Conservation (phyloP, 2,113 vertebrate species). For the Syngnathus scovelli region DNA sequence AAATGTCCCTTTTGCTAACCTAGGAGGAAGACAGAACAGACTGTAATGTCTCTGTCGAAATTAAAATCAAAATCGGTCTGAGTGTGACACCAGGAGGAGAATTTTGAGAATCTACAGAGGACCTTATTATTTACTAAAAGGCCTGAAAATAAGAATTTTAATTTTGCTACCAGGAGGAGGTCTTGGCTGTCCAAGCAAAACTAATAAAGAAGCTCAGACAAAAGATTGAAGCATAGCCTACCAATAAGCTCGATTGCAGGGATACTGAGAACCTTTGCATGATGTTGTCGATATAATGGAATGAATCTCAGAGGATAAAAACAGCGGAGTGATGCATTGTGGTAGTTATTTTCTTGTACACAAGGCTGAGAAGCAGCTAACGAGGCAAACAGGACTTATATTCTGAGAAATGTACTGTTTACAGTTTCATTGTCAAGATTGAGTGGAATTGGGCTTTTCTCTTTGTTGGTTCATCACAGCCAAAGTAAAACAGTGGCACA, state of each 20-base stretch:
- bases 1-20: no score
- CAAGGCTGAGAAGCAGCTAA: neutral
- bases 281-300: conserved; percentile 9
- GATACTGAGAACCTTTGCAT: conserved; percentile 8
- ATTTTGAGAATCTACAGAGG: conserved; percentile 33
- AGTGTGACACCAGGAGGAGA: conserved; percentile 15
- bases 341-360: conserved; percentile 11
- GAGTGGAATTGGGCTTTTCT: conserved; percentile 12
- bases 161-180: conserved; percentile 18
- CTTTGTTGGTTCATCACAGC: neutral
- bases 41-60: neutral
- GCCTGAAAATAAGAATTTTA: conserved; percentile 20
- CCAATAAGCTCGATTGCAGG: conserved; percentile 14
- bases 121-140: conserved; percentile 37
- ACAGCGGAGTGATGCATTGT: neutral
- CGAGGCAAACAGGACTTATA: neutral
- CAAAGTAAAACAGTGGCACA: neutral
- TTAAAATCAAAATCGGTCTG: neutral
- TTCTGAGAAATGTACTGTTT: conserved; percentile 6
- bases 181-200: conserved; percentile 12
- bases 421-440: conserved; percentile 2
- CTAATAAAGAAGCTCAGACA: conserved; percentile 18
- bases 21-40: neutral
- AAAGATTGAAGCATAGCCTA: conserved; percentile 9
- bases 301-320: conserved; percentile 1